Percentiles rank a stretch among this genome's conserved stretches.
Evolutionary conservation across 2,797 vertebrate species (phyloP).

Genomic region (Sebastes cheni): DNA sequence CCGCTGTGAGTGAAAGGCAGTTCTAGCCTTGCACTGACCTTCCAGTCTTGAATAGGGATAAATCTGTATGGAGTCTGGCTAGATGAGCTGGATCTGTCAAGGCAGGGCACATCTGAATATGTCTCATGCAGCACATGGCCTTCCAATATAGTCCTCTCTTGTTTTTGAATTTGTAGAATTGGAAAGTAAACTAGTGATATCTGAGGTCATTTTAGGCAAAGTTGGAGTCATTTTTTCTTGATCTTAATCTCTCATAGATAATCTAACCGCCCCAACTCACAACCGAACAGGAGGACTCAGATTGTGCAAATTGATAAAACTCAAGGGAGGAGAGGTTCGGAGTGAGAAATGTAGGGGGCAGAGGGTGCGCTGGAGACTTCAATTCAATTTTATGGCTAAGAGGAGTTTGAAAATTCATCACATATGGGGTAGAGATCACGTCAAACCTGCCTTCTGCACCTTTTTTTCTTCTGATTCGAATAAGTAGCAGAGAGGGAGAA

Average conservation of each 20-base stretch:
- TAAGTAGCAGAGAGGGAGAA: slow-evolving; percentile 13
- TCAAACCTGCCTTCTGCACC: slow-evolving; percentile 60
- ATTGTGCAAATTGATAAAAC: slow-evolving; percentile 76
- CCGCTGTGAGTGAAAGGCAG: slow-evolving; percentile 49
- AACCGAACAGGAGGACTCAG: slow-evolving; percentile 55
- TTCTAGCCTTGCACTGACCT: slow-evolving; percentile 53
- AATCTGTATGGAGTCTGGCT: slow-evolving; percentile 36
- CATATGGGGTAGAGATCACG: slow-evolving; percentile 68
- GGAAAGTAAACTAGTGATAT: slow-evolving; percentile 52
- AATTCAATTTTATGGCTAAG: slow-evolving; percentile 82
- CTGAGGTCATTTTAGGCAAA: slow-evolving; percentile 52
- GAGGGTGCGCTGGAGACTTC: slow-evolving; percentile 60
- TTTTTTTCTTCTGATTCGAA: slow-evolving; percentile 47
- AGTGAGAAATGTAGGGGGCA: slow-evolving; percentile 66
- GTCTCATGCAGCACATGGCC: slow-evolving; percentile 26
- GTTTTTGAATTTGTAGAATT: slow-evolving; percentile 47
- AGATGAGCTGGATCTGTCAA: slow-evolving; percentile 46
- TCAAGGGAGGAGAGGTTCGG: slow-evolving; percentile 52
- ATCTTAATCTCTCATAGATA: slow-evolving; percentile 60
- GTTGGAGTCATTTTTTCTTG: slow-evolving; percentile 53
- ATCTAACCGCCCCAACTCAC: slow-evolving; percentile 53
- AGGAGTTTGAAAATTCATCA: slow-evolving; percentile 80
- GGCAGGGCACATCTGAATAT: slow-evolving; percentile 21
- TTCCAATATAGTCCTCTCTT: slow-evolving; percentile 4
- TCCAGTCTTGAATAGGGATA: slow-evolving; percentile 54